Evolutionary conservation across 2,888 invertebrate genomes (phyloP).

Genomic region (Carabus problematicus): DNA sequence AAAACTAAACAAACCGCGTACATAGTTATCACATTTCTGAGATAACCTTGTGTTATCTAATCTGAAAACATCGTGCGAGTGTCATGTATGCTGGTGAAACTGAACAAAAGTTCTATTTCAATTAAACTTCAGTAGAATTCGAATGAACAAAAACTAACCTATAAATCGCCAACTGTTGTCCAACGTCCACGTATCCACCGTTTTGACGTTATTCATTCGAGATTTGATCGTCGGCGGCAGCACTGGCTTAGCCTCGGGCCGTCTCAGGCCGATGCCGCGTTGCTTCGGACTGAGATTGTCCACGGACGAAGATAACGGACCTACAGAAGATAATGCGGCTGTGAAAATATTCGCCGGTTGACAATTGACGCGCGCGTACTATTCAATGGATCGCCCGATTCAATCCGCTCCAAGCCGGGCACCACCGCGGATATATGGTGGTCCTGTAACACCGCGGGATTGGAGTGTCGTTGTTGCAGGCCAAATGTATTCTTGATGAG

Average conservation of each 20-base stretch:
- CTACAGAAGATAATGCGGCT: constrained; percentile 42
- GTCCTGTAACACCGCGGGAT: constrained; percentile 58
- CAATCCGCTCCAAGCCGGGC: constrained; percentile 58
- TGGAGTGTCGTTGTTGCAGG: constrained; percentile 60
- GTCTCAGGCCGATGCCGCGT: constrained; percentile 53
- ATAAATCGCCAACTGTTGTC: constrained; percentile 93
- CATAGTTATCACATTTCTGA: neutral
- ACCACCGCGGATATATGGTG: constrained; percentile 49
- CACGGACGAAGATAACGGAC: constrained; percentile 69
- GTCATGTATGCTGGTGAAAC: too few relatives aligned
- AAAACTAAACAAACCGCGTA: neutral
- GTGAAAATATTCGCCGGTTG: neutral
- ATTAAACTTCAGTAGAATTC: too few relatives aligned
- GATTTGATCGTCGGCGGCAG: constrained; percentile 71
- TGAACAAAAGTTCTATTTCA: neutral
- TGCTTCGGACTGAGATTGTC: constrained; percentile 68
- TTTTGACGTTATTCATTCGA: constrained; percentile 56
- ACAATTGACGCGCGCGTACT: constrained; percentile 46
- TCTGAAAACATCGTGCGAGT: too few relatives aligned
- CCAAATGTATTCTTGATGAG: constrained; percentile 51
- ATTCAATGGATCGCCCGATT: constrained; percentile 54
- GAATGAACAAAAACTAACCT: too few relatives aligned
- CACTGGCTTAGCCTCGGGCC: constrained; percentile 73
- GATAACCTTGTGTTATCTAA: too few relatives aligned
- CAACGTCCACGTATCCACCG: constrained; percentile 76